These are phyloP conservation scores for Perca schrenkii DNA, from an alignment of 2,113 vertebrate species.

Conservation along the genomic window DNA sequence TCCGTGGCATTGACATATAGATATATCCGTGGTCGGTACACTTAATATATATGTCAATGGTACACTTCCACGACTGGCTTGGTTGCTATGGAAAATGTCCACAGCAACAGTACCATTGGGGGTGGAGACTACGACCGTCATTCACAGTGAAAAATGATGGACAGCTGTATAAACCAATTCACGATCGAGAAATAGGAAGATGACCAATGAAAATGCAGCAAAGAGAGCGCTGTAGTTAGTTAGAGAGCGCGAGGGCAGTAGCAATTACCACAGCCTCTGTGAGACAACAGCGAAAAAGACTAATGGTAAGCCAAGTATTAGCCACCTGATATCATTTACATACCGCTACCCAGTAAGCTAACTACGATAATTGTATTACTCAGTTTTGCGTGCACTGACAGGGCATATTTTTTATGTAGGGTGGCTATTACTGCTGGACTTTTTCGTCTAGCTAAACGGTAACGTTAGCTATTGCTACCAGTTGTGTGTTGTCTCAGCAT, in stretches of 20 bases:
- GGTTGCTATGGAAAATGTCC: conserved; percentile 83
- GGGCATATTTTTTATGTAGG: background rate
- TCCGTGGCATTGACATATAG: too few relatives aligned
- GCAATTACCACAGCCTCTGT: conserved; percentile 1
- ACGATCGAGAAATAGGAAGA: rapidly evolving
- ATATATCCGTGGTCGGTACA: too few relatives aligned
- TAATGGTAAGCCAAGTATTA: conserved; percentile 65
- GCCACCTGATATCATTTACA: background rate
- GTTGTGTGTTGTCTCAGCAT: conserved; percentile 38
- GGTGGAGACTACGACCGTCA: background rate
- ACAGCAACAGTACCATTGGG: conserved; percentile 55
- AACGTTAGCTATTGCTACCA: conserved; percentile 48
- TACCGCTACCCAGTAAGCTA: background rate
- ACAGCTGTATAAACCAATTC: conserved; percentile 57
- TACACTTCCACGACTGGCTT: conserved; percentile 7
- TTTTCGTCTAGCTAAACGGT: conserved; percentile 8
- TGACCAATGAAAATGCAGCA: conserved; percentile 67
- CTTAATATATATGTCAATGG: too few relatives aligned
- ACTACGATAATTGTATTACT: background rate
- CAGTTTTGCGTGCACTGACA: background rate
- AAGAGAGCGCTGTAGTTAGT: conserved; percentile 21
- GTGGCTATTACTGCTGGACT: too few relatives aligned
- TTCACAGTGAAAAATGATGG: conserved; percentile 16
- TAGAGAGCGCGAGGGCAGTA: conserved; percentile 55
- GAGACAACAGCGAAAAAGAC: conserved; percentile 37